These are phyloP conservation scores for Ophion costatus DNA, from an alignment of 2,888 invertebrate genomes.

Conservation along the genomic window DNA sequence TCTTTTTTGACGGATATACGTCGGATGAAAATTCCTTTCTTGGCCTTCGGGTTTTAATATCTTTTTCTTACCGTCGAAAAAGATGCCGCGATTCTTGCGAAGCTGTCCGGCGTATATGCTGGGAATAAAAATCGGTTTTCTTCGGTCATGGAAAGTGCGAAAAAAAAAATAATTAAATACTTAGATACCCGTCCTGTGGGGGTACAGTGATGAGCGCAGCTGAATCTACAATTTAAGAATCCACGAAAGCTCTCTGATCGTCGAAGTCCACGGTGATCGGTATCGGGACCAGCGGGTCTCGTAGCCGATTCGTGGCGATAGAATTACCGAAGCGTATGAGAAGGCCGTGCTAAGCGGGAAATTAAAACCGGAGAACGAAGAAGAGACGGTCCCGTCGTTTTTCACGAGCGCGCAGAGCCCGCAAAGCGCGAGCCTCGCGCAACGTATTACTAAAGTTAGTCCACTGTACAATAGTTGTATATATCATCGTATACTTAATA, in stretches of 20 bases:
- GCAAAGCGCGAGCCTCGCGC: conserved; percentile 64
- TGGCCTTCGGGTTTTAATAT: too few species aligned
- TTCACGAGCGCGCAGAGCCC: conserved; percentile 2
- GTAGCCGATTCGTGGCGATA: too few species aligned
- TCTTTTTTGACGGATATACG: too few species aligned
- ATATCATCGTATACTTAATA: conserved; percentile 64
- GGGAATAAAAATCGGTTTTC: too few species aligned
- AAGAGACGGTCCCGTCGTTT: background rate
- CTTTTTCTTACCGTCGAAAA: too few species aligned
- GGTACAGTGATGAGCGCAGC: conserved; percentile 21
- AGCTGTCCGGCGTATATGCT: too few species aligned
- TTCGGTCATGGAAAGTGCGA: too few species aligned
- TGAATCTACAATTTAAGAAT: conserved; percentile 16
- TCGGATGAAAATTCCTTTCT: too few species aligned
- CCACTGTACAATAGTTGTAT: conserved; percentile 75
- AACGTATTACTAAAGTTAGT: conserved; percentile 73
- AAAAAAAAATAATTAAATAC: background rate
- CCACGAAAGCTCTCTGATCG: conserved; percentile 3
- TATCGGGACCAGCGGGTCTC: too few species aligned
- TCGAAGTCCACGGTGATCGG: background rate
- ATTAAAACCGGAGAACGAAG: background rate
- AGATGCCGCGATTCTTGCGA: too few species aligned
- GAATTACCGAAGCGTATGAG: too few species aligned
- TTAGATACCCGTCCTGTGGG: conserved; percentile 5
- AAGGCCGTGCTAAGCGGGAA: background rate